Percentiles rank a stretch among this genome's conserved stretches.
Conservation (phyloP, 2,797 vertebrate genomes). For the Sandelia bainsii region DNA sequence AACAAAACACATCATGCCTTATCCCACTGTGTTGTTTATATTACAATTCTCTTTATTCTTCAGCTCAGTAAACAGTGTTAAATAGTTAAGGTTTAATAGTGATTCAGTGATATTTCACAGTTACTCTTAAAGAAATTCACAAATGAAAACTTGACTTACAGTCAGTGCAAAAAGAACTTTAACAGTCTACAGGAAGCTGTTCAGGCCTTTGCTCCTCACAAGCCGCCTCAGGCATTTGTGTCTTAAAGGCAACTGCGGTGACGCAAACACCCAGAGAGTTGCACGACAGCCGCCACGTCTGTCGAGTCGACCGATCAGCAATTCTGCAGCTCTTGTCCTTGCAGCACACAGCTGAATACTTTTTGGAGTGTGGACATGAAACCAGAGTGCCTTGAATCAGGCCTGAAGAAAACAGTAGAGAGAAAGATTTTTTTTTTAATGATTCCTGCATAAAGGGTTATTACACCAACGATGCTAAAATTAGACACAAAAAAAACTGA, state of each 20-base stretch:
- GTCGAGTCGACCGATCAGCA: too few species aligned
- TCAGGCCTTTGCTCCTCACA: not conserved
- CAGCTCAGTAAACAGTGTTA: not conserved
- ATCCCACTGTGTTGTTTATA: not conserved
- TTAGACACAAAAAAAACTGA: not conserved
- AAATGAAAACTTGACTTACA: not conserved
- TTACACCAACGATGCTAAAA: not conserved
- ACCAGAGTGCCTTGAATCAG: not conserved
- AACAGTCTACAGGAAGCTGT: not conserved
- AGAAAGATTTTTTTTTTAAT: not conserved
- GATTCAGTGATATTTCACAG: not conserved
- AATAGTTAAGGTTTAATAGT: not conserved
- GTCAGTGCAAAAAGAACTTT: not conserved
- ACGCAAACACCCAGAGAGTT: too few species aligned
- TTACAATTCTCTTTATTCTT: not conserved
- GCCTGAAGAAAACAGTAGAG: conserved; percentile 4
- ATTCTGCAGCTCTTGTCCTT: too few species aligned
- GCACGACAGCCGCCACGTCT: too few species aligned
- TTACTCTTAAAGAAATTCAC: not conserved
- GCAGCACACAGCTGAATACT: conserved; percentile 31
- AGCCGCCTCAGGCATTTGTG: too few species aligned
- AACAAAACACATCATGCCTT: not conserved
- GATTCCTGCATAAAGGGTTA: not conserved
- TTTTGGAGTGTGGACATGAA: not conserved
- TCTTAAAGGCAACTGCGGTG: not conserved